Percentiles rank a stretch among this genome's conserved stretches.
These are phyloP conservation scores for Trissolcus japonicus DNA, from an alignment of 2,888 invertebrate species.

Conservation along the genomic window DNA sequence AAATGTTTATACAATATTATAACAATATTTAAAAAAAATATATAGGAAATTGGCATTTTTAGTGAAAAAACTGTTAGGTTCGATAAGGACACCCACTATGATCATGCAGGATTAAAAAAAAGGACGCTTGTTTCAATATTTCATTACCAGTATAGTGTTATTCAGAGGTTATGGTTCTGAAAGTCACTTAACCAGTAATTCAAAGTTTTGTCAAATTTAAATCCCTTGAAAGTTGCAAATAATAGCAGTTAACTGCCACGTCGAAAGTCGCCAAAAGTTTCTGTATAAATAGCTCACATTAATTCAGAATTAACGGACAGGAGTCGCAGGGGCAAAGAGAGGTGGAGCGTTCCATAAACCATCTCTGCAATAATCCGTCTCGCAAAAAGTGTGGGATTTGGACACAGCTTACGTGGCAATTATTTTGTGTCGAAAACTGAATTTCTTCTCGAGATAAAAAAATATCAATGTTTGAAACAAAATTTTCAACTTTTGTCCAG, in stretches of 20 bases:
- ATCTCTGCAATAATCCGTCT: conserved; percentile 25
- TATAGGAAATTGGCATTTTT: too few relatives aligned
- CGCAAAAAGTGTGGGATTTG: neutral
- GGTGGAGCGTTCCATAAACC: conserved; percentile 25
- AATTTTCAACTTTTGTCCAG: too few relatives aligned
- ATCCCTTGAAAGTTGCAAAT: conserved; percentile 24
- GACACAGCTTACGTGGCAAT: neutral
- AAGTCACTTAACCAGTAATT: conserved; percentile 9
- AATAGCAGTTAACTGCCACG: conserved; percentile 34
- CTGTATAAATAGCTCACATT: conserved; percentile 61
- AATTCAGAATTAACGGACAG: conserved; percentile 71
- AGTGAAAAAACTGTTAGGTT: too few relatives aligned
- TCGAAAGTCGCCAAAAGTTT: conserved; percentile 60
- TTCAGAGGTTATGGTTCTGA: neutral
- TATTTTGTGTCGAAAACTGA: too few relatives aligned
- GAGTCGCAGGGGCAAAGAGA: conserved; percentile 54
- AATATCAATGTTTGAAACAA: too few relatives aligned
- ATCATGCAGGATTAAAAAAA: too few relatives aligned
- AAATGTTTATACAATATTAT: too few relatives aligned
- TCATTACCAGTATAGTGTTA: conserved; percentile 2
- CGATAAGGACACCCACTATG: too few relatives aligned
- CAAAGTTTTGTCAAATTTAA: conserved; percentile 34
- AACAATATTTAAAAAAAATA: too few relatives aligned
- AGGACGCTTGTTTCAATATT: conserved; percentile 22
- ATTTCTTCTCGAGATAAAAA: too few relatives aligned